These are phyloP conservation scores for Oryzias javanicus DNA, from an alignment of 2,113 vertebrate species.

Conservation along the genomic window DNA sequence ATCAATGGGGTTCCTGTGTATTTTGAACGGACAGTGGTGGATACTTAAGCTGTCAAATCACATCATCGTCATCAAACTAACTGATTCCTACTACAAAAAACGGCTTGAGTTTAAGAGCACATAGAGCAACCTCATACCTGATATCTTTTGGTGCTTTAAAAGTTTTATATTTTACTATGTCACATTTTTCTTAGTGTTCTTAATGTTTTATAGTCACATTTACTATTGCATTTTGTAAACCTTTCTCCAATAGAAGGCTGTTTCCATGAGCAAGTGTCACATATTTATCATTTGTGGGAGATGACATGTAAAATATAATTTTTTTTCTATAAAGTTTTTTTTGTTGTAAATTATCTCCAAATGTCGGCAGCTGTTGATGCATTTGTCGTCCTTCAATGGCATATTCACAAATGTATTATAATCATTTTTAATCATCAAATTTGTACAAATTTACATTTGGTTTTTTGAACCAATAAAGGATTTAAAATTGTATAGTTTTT, in stretches of 20 bases:
- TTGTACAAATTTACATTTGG: no score
- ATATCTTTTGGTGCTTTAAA: constrained; percentile 45
- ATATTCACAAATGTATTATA: background rate
- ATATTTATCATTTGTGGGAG: constrained; percentile 21
- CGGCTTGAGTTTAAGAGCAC: constrained; percentile 1
- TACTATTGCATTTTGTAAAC: constrained; percentile 35
- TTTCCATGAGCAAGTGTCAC: constrained; percentile 33
- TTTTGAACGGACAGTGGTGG: background rate
- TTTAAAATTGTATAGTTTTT: no score
- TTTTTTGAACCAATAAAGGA: no score
- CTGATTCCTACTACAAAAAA: background rate
- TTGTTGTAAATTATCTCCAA: background rate
- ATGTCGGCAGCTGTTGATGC: background rate
- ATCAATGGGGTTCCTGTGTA: background rate
- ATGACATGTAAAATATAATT: constrained; percentile 54
- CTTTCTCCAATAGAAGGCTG: constrained; percentile 51
- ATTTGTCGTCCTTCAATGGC: background rate
- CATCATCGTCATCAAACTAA: constrained; percentile 3
- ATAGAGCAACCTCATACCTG: constrained; percentile 17
- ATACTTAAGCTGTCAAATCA: background rate
- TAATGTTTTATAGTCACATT: constrained; percentile 37
- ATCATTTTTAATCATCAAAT: no score
- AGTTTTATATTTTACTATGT: constrained; percentile 15
- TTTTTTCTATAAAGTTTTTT: constrained; percentile 31
- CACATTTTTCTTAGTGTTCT: no score